Evolutionary conservation across 2,797 vertebrate species (phyloP), one percentile per base, ranked within the genome.

Genomic region (Lepidocolaptes lacrymiger): DNA sequence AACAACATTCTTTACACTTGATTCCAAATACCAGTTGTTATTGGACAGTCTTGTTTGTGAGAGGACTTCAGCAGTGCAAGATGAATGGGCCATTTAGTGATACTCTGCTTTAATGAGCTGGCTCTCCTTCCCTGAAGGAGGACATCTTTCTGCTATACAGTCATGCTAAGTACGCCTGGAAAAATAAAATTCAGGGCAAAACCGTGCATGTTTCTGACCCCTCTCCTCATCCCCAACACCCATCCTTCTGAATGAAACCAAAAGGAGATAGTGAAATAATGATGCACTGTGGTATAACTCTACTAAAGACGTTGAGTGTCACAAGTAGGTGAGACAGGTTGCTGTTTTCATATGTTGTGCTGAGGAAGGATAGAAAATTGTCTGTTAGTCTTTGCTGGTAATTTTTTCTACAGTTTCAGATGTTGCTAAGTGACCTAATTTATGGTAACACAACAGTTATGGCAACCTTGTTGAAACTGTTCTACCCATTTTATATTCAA

Each of bases 191-290:
- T 49, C 14, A 64, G 27, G 18, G 8, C 9, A 83, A 85, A 79
- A 19, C 19, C 36, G 32, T 12, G 12, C 10, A 36, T 9, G 6
- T 36, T 80, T 75, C 58, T 66, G 8, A 4, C 14, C 4, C 18
- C 63, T 12, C 8, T 0, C 12, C 27, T 2, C 2, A 10, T 5
- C 4, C 1, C 2, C 9, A 27, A 7, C 8, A 4, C 16, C 12
- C 18, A 41, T 66, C 7, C 17, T 4, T 12, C 19, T 18, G 1
- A 28, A 49, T 9, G 36, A 92, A 77, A 30, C 17, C 4, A 49
- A 59, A 91, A 59, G 26, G 9, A 59, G 30, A 15, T 0, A 41
- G 22, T 44, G 66, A 84, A 75, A 66, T 74, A 41, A 32, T 58
- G 43, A 77, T 30, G 23, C 14, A 15, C 17, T 44, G 12, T 69